Evolutionary conservation across 2,113 vertebrate genomes (phyloP), one percentile per base, ranked within the genome.

Genomic region (Neoarius graeffei): DNA sequence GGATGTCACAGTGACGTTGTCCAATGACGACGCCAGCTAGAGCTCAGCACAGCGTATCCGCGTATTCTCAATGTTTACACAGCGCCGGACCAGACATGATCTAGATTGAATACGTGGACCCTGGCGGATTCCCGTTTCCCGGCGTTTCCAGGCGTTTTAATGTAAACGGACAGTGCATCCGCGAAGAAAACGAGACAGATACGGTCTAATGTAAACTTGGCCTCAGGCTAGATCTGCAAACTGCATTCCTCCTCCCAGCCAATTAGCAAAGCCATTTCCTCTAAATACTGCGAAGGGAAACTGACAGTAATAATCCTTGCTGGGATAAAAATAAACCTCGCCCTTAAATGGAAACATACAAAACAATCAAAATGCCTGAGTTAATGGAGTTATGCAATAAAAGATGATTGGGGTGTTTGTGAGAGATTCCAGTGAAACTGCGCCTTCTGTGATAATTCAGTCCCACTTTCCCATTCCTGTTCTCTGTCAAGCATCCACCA

Each of bases 191-290:
- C n/a, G n/a, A n/a, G n/a, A n/a, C n/a, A n/a, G n/a, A n/a, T n/a
- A n/a, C n/a, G n/a, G n/a, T n/a, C n/a, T n/a, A n/a, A n/a, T n/a
- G n/a, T n/a, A n/a, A n/a, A n/a, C n/a, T n/a, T n/a, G n/a, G n/a
- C n/a, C 10, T 54, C 52, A 11, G 7, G 10, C 7, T 54, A 54
- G 10, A 54, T 7, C 52, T 7, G 19, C 15, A 20, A 62, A 62
- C 19, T 19, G 59, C 42, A 42, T 66, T 74, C 79, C 35, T 82
- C 54, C 81, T 87, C 84, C 90, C 85, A 84, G 85, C 56, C 90
- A 90, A 89, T 92, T 91, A 87, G 85, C 86, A 81, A n/a, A 90
- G 60, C 60, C 10, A 90, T 91, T 93, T 91, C 86, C 92, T 87
- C 3, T 69, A 19, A 81, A 88, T 89, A 88, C 89, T 89, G 64